phyloP scores from a whole-genome alignment of 2,113 vertebrate species.

The Proterorhinus semilunaris region DNA sequence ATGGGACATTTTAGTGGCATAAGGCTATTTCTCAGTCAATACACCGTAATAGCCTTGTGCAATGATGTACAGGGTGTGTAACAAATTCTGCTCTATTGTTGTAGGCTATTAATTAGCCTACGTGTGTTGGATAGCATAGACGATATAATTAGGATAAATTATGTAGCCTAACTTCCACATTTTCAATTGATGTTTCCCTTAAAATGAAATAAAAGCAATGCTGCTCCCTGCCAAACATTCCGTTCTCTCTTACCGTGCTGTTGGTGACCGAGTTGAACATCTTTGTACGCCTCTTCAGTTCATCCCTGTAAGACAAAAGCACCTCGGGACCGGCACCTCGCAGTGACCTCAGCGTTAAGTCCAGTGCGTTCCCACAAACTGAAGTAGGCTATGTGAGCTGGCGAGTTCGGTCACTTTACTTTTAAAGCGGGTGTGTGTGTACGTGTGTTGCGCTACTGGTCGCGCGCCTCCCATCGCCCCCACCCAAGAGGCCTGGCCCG shows the following conservation, averaged over 20 bases:
- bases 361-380: slow-evolving; percentile 2
- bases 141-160: no score
- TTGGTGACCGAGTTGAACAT: slow-evolving; percentile 51
- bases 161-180: no score
- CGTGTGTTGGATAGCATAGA: no score
- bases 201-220: no score
- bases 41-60: no score
- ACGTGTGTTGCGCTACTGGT: neutral
- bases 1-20: no score
- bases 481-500: neutral
- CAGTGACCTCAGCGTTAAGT: neutral
- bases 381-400: neutral
- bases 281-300: neutral
- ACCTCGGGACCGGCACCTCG: neutral
- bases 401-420: neutral
- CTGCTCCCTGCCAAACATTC: no score
- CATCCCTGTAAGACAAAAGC: slow-evolving; percentile 33
- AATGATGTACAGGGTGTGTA: no score
- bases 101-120: no score
- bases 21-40: no score
- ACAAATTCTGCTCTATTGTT: no score
- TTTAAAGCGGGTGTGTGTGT: neutral
- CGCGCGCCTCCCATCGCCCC: neutral
- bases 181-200: no score
- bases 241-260: slow-evolving; percentile 48